Conservation (phyloP, 2,797 vertebrate species). For the Schizopygopsis malacanthus region DNA sequence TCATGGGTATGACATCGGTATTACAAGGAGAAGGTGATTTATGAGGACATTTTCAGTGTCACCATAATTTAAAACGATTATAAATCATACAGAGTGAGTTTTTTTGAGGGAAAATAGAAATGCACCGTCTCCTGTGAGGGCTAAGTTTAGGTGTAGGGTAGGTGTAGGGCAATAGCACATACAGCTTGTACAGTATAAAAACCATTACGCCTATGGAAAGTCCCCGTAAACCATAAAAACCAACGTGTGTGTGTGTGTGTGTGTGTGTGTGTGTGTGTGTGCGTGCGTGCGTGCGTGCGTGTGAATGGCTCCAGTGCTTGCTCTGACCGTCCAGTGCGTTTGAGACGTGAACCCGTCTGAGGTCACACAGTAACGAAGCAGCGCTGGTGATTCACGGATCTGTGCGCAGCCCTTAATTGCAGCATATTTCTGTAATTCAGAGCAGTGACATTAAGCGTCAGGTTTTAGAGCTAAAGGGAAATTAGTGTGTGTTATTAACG, state of each 20-base stretch:
- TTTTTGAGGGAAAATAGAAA: too few relatives aligned
- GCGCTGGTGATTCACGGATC: constrained; percentile 1
- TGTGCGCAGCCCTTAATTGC: constrained; percentile 71
- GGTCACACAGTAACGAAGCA: constrained; percentile 12
- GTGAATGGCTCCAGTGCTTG: constrained; percentile 1
- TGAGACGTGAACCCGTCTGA: constrained; percentile 17
- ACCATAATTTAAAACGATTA: too few relatives aligned
- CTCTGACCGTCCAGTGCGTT: not conserved
- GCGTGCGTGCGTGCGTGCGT: constrained; percentile 25
- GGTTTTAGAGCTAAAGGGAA: constrained; percentile 68
- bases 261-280: constrained; percentile 22
- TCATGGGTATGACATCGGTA: too few relatives aligned
- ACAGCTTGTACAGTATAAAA: too few relatives aligned
- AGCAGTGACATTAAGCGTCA: constrained; percentile 63
- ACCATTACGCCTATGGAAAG: too few relatives aligned
- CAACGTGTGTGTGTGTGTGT: constrained; percentile 25
- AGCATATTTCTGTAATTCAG: constrained; percentile 62
- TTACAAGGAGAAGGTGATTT: too few relatives aligned
- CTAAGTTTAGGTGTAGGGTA: too few relatives aligned
- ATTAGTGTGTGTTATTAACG: constrained; percentile 67
- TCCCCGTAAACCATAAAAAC: too few relatives aligned
- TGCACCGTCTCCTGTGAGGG: too few relatives aligned
- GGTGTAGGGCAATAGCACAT: too few relatives aligned
- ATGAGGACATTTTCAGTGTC: too few relatives aligned
- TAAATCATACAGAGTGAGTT: too few relatives aligned